Evolutionary conservation across 2,113 vertebrate species (phyloP).

Genomic region (Tetrao urogallus): DNA sequence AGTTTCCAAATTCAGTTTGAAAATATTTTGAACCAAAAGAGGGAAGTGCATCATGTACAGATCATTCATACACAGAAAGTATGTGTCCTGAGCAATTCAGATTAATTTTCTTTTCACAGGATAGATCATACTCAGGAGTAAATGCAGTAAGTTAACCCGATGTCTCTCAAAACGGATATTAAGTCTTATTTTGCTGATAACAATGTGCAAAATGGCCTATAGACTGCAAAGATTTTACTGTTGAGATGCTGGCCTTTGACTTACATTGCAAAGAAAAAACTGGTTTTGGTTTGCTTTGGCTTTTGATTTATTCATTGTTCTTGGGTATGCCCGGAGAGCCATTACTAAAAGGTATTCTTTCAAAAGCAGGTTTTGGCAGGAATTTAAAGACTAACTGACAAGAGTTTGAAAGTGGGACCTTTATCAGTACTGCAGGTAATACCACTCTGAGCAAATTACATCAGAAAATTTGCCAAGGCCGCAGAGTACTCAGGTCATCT

Average conservation of each 20-base stretch:
- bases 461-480: slow-evolving; percentile 2
- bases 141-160: neutral
- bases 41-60: neutral
- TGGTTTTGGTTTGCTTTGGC: neutral
- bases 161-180: neutral
- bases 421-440: slow-evolving; percentile 30
- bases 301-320: neutral
- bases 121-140: neutral
- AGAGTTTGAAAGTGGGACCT: neutral
- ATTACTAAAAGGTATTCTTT: slow-evolving; percentile 29
- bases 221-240: neutral
- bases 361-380: slow-evolving; percentile 10
- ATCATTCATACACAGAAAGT: neutral
- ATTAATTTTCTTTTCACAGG: neutral
- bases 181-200: neutral
- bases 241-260: neutral
- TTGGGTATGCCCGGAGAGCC: neutral
- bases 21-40: neutral
- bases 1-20: neutral
- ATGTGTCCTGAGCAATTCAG: neutral
- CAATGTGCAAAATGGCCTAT: neutral
- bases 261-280: neutral
- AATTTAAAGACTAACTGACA: slow-evolving; percentile 41
- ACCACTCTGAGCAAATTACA: neutral
- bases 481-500: neutral